Evolutionary conservation across 2,113 vertebrate species (phyloP).

Genomic region (Cynoglossus semilaevis): DNA sequence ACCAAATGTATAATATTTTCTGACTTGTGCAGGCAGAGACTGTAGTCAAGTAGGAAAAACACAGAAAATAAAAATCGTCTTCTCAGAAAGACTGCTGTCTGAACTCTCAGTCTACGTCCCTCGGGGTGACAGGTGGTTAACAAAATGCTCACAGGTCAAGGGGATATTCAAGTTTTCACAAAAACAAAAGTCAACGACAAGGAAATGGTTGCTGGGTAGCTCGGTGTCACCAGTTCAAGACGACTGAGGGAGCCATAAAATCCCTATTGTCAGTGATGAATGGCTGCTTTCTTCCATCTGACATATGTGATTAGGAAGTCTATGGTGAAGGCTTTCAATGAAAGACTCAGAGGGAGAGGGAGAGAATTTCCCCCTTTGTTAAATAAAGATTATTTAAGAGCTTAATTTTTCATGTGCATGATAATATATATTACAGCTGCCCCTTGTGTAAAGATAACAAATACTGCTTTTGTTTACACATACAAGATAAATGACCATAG

Average conservation of each 20-base stretch:
- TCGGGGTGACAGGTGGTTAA: slow-evolving; percentile 12
- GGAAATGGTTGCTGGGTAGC: slow-evolving; percentile 23
- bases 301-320: slow-evolving; percentile 63
- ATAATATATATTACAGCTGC: too few species aligned
- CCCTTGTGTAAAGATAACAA: too few species aligned
- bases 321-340: slow-evolving; percentile 29
- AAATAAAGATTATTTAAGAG: neutral
- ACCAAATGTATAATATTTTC: too few species aligned
- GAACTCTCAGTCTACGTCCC: neutral
- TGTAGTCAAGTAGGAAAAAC: too few species aligned
- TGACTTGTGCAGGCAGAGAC: too few species aligned
- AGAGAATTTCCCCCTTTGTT: neutral
- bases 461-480: too few species aligned
- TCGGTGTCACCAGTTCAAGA: slow-evolving; percentile 39
- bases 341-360: slow-evolving; percentile 10
- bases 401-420: neutral
- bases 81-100: neutral
- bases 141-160: neutral
- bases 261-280: slow-evolving; percentile 61
- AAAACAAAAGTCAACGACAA: slow-evolving; percentile 36
- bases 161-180: slow-evolving; percentile 12
- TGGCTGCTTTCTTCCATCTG: slow-evolving; percentile 54
- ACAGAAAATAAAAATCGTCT: too few species aligned
- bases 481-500: too few species aligned
- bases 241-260: slow-evolving; percentile 55